Conservation (phyloP, 2,113 vertebrate genomes). For the Geococcyx californianus region DNA sequence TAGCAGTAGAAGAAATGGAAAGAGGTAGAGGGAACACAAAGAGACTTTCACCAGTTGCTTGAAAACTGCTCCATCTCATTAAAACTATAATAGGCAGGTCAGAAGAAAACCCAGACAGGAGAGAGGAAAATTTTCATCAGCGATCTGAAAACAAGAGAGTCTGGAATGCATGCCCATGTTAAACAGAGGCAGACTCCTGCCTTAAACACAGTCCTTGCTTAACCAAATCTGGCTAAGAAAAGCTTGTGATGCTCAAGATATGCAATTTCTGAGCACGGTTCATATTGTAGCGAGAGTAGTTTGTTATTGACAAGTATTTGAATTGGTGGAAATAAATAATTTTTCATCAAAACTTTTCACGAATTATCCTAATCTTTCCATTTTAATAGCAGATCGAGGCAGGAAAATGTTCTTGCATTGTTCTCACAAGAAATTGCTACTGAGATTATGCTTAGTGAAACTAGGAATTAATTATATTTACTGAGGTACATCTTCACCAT, state of each 20-base stretch:
- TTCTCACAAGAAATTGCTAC: not conserved
- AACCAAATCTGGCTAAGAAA: slow-evolving; percentile 45
- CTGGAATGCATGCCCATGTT: not conserved
- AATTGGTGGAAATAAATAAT: not conserved
- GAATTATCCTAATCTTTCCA: not conserved
- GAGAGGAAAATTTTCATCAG: not conserved
- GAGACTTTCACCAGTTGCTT: not conserved
- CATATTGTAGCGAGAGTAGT: not conserved
- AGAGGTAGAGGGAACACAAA: not conserved
- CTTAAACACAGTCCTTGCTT: slow-evolving; percentile 30
- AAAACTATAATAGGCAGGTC: not conserved
- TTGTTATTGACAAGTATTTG: not conserved
- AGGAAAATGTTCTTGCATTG: not conserved
- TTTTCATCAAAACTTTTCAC: not conserved
- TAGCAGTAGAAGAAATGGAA: not conserved
- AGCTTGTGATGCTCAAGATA: not conserved
- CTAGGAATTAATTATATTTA: not conserved
- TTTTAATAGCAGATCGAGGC: not conserved
- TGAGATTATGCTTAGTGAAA: not conserved
- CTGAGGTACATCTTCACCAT: not conserved
- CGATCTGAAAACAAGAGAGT: not conserved
- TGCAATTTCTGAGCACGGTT: slow-evolving; percentile 17
- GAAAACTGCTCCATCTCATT: not conserved
- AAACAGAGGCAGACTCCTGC: not conserved
- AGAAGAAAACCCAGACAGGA: not conserved